Base-by-base conservation (phyloP, 2,888 invertebrate genomes). In the Pollenia amentaria region DNA sequence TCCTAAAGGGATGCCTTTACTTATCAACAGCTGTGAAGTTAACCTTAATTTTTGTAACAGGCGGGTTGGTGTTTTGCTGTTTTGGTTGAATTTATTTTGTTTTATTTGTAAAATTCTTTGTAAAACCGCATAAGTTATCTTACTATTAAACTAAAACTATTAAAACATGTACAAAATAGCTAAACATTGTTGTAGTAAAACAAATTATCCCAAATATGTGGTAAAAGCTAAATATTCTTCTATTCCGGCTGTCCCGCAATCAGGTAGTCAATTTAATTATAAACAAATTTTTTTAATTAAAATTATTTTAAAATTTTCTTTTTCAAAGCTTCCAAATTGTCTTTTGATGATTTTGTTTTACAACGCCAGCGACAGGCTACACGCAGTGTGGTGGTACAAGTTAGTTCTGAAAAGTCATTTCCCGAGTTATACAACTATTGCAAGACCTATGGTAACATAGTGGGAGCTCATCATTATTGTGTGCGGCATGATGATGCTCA, bases 371-470 rank as follows among this genome's bases (percentile, higher is more conserved):
- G 93, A 3, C 95, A 97, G 92, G 97, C 97, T 0, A 93, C 93
- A 72, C 94, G 95, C 84, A 97, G 96, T 93, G 94, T 97, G 78
- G 93, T 97, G 46, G 95, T 97, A 7, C 97, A 97, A 94, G 96
- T 97, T 1, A 95, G 96, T 90, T 96, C 97, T 0, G 94, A 95
- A 76, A 94, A 95, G 67, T 96, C 96, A 0, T 95, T 95, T 89
- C 92, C 92, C 65, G 96, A 97, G 92, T 93, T 97, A 75, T 94
- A 95, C 91, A 93, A 94, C 4, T 96, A 97, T 91, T 97, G 97
- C 92, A 94, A 94, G 40, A 93, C 95, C 88, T 95, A 95, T 93
- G 96, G 96, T 10, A 92, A 91, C 9, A 94, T 97, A 69, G 94
- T 95, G 87, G 94, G 94, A 79, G 95, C 96, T 90, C 95, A 96